Evolutionary conservation across 2,888 invertebrate genomes (phyloP), one percentile per base, ranked within the genome.

Genomic region (Dryocosmus kuriphilus): DNA sequence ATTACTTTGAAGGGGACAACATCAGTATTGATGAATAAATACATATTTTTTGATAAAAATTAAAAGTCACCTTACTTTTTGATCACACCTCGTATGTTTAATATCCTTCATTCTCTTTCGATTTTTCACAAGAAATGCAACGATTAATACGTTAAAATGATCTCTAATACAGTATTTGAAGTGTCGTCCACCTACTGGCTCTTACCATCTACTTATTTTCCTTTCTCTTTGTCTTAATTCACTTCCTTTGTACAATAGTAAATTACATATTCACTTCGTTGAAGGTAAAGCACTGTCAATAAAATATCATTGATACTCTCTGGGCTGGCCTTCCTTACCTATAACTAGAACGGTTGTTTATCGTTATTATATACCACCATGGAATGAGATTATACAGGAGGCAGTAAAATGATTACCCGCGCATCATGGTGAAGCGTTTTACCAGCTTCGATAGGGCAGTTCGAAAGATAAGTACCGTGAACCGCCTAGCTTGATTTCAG

Each of bases 251-350:
- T 79, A 77, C 60, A 80, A 79, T 81, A 77, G 80, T 82, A 83
- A 88, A 88, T 84, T 81, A 83, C 81, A 84, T 84, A 86, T 86
- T 88, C 85, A 84, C 87, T 81, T 81, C 81, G 80, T 82, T 77
- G 77, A 80, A 81, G 82, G 81, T 85, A 86, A 85, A 83, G 78
- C 76, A 76, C 84, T 83, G 81, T 78, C 87, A 86, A 88, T 88
- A 90, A 89, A 89, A 87, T 87, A 87, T 87, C 89, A 90, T 87
- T 89, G 88, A 90, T 89, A 89, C 86, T 89, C 83, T 77, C 80
- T 79, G 77, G 61, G 60, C 73, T 74, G 77, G 60, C 67, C 22
- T 38, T 76, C 77, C 75, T 80, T 81, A 77, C 75, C 82, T 77
- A 83, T 84, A 84, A 81, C 83, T 87, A 87, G 85, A 87, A 86